These are phyloP conservation scores for Gulo gulo DNA, from an alignment of 2,113 vertebrate species.

Conservation along the genomic window DNA sequence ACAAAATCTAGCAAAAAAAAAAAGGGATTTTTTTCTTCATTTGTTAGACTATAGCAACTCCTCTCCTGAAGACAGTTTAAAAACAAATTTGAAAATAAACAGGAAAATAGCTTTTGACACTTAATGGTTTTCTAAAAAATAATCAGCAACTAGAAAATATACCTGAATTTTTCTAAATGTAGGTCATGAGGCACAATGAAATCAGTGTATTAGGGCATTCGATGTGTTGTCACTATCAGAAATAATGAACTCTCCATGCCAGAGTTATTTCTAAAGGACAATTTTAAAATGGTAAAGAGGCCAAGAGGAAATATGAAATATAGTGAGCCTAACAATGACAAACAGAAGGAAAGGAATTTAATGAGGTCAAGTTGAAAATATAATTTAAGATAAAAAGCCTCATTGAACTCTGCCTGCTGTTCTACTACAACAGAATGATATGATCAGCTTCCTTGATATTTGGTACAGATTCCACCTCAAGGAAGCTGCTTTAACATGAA, in stretches of 20 bases:
- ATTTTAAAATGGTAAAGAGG: conserved; percentile 25
- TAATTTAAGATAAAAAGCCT: conserved; percentile 65
- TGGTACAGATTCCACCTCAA: neutral
- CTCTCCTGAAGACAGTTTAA: neutral
- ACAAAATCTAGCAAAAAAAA: neutral
- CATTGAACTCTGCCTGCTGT: conserved; percentile 45
- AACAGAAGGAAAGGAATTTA: conserved; percentile 64
- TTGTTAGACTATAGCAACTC: neutral
- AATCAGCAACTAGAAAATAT: conserved; percentile 17
- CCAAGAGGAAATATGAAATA: neutral
- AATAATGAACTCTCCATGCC: conserved; percentile 57
- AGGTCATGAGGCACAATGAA: neutral
- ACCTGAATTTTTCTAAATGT: neutral
- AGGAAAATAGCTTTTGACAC: conserved; percentile 30
- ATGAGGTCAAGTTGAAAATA: conserved; percentile 66
- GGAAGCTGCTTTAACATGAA: neutral
- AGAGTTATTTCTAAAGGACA: conserved; percentile 49
- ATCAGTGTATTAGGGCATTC: neutral
- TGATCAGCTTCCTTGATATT: neutral
- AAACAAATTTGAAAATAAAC: conserved; percentile 35
- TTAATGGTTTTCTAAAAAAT: conserved; percentile 38
- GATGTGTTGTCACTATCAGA: neutral
- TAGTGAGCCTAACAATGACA: conserved; percentile 32
- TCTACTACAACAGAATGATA: neutral
- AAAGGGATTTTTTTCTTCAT: neutral